These are phyloP conservation scores for Rhabdornis inornatus DNA, from an alignment of 2,113 vertebrate genomes.

Conservation along the genomic window DNA sequence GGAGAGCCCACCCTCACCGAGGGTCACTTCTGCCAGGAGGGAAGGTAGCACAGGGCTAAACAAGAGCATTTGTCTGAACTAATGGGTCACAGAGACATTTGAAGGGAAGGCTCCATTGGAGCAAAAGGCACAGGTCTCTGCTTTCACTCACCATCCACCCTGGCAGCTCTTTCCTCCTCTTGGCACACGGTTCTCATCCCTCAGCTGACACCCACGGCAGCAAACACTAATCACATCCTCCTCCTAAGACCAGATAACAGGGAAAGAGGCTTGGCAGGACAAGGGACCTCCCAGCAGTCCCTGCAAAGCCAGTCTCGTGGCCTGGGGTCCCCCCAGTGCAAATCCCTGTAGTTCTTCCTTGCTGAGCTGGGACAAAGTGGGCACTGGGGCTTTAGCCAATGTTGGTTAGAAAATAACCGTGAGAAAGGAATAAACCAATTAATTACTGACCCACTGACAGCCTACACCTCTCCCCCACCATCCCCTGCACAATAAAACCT, in stretches of 20 bases:
- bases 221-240: constrained; percentile 14
- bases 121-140: not conserved
- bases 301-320: not conserved
- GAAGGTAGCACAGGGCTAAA: not conserved
- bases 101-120: not conserved
- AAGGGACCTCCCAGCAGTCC: not conserved
- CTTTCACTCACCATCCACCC: not conserved
- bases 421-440: constrained; percentile 68
- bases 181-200: not conserved
- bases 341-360: not conserved
- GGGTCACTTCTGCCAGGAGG: not conserved
- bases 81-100: not conserved
- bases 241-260: not conserved
- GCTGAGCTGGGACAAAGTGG: constrained; percentile 19
- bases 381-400: not conserved
- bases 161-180: not conserved
- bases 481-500: constrained; percentile 12
- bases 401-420: constrained; percentile 52
- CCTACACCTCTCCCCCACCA: not conserved
- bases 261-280: constrained; percentile 19
- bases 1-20: not conserved
- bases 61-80: not conserved
- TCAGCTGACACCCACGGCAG: not conserved
- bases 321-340: not conserved
- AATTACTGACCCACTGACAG: constrained; percentile 50